Evolutionary conservation across 1,140 invertebrate species (phyloP), one percentile per base, ranked within the genome.

Genomic region (Triops cancriformis): DNA sequence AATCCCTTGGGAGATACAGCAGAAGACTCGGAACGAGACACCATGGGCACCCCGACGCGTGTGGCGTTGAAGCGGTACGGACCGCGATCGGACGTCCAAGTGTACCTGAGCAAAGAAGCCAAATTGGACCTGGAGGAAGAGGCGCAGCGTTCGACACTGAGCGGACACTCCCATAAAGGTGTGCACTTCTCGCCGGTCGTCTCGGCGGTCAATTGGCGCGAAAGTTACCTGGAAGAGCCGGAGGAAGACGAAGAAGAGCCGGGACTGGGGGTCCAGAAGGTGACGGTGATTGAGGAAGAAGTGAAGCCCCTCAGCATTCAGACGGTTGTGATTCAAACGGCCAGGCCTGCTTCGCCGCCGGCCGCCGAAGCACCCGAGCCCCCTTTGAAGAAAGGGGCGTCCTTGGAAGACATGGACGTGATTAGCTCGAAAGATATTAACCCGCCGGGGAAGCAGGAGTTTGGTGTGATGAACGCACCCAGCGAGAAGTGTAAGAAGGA

Each of bases 161-260:
- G 37, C 90, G 89, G 76, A 91, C 90, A 18, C 90, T 91, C 64
- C 75, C 79, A 75, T 10, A 85, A 87, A 82, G 88, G 88, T 42
- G 89, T 90, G 1, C 89, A 89, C 78, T 92, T 92, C 80, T 90
- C 89, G 81, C 90, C 90, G 0, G 88, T 91, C 42, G 90, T 92
- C 1, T 88, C 89, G 23, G 90, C 91, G 83, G 90, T 91, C 42
- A 91, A 89, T 81, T 91, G 90, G 90, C 85, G 87, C 75, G 89
- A 90, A 79, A 81, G 83, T 74, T 80, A 76, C 31, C 37, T 79
- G 26, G 73, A 77, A 72, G 28, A 45, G 18, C 42, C 27, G n/a
- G 77, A 78, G 73, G 75, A 76, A 28, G 75, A 76, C 1, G 75
- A 76, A 6, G 75, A 76, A 1, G 6, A 76, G 6, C 26, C 73